Percentiles rank a stretch among this genome's conserved stretches.
phyloP scores from a whole-genome alignment of 1,140 invertebrate genomes.

The Argopecten irradians region DNA sequence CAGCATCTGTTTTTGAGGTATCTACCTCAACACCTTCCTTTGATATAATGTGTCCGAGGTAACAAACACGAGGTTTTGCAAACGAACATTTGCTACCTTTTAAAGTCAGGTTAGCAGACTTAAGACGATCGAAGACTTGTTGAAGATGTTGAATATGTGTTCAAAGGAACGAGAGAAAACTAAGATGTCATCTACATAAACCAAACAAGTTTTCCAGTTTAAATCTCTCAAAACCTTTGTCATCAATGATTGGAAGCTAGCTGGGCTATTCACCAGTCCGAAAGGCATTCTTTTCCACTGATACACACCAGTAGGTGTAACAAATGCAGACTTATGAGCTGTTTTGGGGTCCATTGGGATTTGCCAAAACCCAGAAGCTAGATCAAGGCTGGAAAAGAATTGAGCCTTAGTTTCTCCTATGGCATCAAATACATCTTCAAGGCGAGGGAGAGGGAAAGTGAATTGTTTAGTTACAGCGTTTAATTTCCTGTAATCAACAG shows the following conservation, averaged over 20 bases:
- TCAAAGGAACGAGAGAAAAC: slow-evolving; percentile 39
- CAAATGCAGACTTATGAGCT: slow-evolving; percentile 52
- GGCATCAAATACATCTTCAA: slow-evolving; percentile 51
- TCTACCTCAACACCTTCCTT: slow-evolving; percentile 50
- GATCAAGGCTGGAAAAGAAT: slow-evolving; percentile 47
- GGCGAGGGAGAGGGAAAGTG: slow-evolving; percentile 30
- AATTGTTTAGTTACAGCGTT: slow-evolving; percentile 72
- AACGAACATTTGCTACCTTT: slow-evolving; percentile 56
- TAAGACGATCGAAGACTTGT: slow-evolving; percentile 26
- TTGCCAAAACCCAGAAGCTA: slow-evolving; percentile 49
- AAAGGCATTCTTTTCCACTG: slow-evolving; percentile 48
- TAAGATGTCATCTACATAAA: slow-evolving; percentile 56
- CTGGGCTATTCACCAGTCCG: slow-evolving; percentile 48
- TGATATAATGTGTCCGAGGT: slow-evolving; percentile 51
- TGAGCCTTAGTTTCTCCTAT: slow-evolving; percentile 32
- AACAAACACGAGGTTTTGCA: slow-evolving; percentile 41
- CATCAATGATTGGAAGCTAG: slow-evolving; percentile 49
- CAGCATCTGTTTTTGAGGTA: slow-evolving; percentile 50
- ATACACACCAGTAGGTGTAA: slow-evolving; percentile 51
- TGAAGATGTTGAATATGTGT: slow-evolving; percentile 33
- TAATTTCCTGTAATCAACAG: slow-evolving; percentile 77
- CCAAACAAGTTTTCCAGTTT: slow-evolving; percentile 48
- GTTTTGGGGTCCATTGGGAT: slow-evolving; percentile 43
- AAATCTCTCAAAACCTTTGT: slow-evolving; percentile 41
- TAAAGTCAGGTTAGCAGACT: slow-evolving; percentile 40